Percentiles rank a stretch among this genome's conserved stretches.
These are phyloP conservation scores for Oscheius myriophilus DNA, from an alignment of 2,888 invertebrate species.

Conservation along the genomic window DNA sequence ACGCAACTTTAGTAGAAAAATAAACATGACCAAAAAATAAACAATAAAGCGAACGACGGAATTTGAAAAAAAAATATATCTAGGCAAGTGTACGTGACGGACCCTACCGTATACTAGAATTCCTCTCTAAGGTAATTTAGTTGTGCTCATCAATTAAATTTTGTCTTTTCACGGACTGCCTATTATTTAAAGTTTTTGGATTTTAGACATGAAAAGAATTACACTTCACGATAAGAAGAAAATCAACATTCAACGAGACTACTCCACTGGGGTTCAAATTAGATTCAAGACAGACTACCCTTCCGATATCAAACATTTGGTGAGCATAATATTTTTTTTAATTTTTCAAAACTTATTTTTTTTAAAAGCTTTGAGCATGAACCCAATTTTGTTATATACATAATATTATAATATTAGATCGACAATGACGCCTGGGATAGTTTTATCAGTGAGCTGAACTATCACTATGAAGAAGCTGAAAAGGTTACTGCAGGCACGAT, in stretches of 20 bases:
- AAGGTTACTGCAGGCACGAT: constrained; percentile 17
- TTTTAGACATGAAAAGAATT: constrained; percentile 1
- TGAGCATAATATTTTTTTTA: background rate
- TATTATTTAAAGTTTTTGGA: background rate
- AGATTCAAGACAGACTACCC: constrained; percentile 17
- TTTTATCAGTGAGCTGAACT: constrained; percentile 11
- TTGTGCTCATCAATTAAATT: background rate
- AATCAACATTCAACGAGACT: constrained; percentile 20
- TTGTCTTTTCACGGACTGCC: background rate
- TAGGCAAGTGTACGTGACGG: too few species aligned
- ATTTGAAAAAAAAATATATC: too few species aligned
- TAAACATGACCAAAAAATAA: too few species aligned
- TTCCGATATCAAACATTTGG: constrained; percentile 6
- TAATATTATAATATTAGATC: constrained; percentile 7
- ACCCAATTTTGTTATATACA: too few species aligned
- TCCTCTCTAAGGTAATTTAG: background rate
- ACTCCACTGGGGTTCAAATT: constrained; percentile 17
- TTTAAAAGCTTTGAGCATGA: too few species aligned
- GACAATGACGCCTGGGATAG: constrained; percentile 11
- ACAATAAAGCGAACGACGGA: too few species aligned
- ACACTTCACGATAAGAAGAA: constrained; percentile 17
- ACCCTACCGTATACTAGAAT: too few species aligned
- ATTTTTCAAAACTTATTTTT: background rate
- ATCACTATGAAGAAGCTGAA: constrained; percentile 20
- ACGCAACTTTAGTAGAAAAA: too few species aligned